phyloP scores from a whole-genome alignment of 2,888 invertebrate genomes.

The Pachliopta kotzebuea region DNA sequence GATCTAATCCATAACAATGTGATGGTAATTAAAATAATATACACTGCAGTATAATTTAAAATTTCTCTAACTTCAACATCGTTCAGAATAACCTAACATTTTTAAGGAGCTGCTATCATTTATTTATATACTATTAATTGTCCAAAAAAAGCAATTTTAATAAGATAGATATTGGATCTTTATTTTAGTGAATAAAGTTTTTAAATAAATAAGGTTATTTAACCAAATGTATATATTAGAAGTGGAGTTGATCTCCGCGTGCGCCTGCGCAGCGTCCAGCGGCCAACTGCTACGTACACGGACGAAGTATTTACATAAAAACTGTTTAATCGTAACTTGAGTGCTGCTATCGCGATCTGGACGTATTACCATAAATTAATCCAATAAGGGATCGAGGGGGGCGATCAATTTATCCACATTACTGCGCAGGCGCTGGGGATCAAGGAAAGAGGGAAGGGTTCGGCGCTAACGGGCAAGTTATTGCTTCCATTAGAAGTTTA shows the following conservation, averaged over 20 bases:
- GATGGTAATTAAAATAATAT: too few relatives aligned
- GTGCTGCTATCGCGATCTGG: slow-evolving; percentile 63
- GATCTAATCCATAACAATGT: too few relatives aligned
- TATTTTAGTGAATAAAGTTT: too few relatives aligned
- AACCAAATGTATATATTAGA: too few relatives aligned
- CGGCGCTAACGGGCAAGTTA: slow-evolving; percentile 49
- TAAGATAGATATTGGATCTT: too few relatives aligned
- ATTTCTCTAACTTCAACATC: too few relatives aligned
- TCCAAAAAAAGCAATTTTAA: too few relatives aligned
- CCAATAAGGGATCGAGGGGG: slow-evolving; percentile 62
- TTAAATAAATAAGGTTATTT: too few relatives aligned
- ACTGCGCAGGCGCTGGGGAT: slow-evolving; percentile 55
- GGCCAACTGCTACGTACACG: slow-evolving; percentile 64
- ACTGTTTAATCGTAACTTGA: slow-evolving; percentile 73
- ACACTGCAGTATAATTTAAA: too few relatives aligned
- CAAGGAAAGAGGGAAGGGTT: slow-evolving; percentile 34
- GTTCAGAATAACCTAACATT: too few relatives aligned
- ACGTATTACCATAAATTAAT: slow-evolving; percentile 71
- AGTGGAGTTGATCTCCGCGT: slow-evolving; percentile 11
- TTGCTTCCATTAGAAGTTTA: slow-evolving; percentile 51
- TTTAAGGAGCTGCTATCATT: too few relatives aligned
- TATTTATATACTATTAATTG: too few relatives aligned
- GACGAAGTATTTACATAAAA: slow-evolving; percentile 74
- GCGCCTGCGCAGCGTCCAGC: slow-evolving; percentile 38
- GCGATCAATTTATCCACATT: slow-evolving; percentile 67